A percentile compares a stretch with the other conserved stretches of the same genome.
phyloP scores from a whole-genome alignment of 2,113 vertebrate genomes.

The Callipepla californica region DNA sequence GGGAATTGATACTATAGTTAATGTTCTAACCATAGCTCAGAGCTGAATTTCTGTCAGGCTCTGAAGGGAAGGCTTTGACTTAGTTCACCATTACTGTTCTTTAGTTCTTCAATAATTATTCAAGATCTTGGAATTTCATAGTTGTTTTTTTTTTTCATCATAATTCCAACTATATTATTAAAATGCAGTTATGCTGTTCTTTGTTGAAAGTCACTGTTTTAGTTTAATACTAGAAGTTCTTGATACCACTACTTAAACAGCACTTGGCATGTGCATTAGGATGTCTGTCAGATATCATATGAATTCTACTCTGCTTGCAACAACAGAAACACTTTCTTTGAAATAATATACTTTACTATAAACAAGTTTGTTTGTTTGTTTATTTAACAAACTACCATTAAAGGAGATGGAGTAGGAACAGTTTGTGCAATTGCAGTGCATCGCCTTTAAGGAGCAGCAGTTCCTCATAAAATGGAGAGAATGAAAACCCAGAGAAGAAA shows the following conservation, averaged over 20 bases:
- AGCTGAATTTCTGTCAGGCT: background rate
- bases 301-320: background rate
- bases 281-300: background rate
- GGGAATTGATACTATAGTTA: background rate
- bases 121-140: background rate
- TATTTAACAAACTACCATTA: background rate
- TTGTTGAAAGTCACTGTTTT: background rate
- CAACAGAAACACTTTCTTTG: background rate
- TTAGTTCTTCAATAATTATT: background rate
- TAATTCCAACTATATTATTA: background rate
- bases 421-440: background rate
- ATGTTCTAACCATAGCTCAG: accelerated
- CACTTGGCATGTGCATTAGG: background rate
- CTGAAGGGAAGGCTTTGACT: background rate
- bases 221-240: background rate
- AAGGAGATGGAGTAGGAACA: background rate
- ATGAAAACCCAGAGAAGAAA: background rate
- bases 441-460: background rate
- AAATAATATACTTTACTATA: background rate
- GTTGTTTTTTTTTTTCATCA: background rate
- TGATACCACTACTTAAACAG: background rate
- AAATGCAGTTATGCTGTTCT: background rate
- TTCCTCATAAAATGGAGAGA: background rate
- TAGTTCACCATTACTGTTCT: background rate
- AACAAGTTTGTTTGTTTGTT: background rate